Evolutionary conservation across 2,888 invertebrate genomes (phyloP), one percentile per base, ranked within the genome.

Genomic region (Clepsis dumicolana): DNA sequence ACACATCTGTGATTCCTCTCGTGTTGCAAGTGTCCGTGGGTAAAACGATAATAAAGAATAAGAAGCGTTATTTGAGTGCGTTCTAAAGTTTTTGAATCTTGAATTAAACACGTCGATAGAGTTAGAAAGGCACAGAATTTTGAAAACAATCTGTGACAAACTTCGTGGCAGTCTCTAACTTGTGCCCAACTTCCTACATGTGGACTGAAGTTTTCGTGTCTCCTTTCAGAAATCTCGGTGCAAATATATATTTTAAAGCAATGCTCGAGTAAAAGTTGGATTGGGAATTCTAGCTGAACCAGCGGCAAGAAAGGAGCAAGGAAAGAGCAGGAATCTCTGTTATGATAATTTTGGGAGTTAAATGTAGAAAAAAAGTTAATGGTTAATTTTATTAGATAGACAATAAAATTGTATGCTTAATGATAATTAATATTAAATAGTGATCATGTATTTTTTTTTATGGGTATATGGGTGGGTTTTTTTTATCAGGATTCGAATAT

Each of bases 111-210:
- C 44, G 59, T 53, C 66, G 66, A 63, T 62, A 70, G 65, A 72
- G 72, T 73, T 66, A 66, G 65, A 63, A 71, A 62, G 56, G 60
- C 64, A 50, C 63, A 29, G 59, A 73, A 65, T 69, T 61, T 12
- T 41, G 48, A 65, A 75, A 82, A 79, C 81, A 80, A 77, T 81
- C 81, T 78, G 70, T 53, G 67, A 63, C 64, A 24, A 69, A 69
- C 64, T 69, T 69, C 32, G 4, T 25, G 48, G 64, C 24, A 64
- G 16, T 69, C 65, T 53, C 48, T 14, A 60, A 63, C 68, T 69
- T 59, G 59, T 41, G 41, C 32, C 57, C 27, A 69, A 64, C 63
- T 71, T 63, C 50, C 57, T 65, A 57, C 63, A 59, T 63, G 63
- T 63, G 63, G 57, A 63, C 35, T 64, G 64, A 71, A 74, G 70